Evolutionary conservation across 2,888 invertebrate genomes (phyloP).

Genomic region (Phengaris alcon): DNA sequence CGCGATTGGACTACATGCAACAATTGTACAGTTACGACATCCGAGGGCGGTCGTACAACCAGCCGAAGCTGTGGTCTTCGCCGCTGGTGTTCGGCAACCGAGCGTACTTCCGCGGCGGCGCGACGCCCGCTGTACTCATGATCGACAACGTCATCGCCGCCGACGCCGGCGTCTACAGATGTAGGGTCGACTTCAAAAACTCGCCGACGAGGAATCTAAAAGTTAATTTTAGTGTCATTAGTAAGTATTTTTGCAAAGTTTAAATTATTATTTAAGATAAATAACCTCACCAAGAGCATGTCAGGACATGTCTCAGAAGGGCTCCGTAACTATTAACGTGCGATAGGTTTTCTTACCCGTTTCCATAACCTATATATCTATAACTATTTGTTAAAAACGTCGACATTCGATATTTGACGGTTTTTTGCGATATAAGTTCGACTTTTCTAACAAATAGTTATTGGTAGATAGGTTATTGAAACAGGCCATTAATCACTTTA

Average conservation of each 20-base stretch:
- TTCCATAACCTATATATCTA: no score
- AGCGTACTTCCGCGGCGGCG: slow-evolving; percentile 87
- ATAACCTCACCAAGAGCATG: no score
- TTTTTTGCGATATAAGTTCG: no score
- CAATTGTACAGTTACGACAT: slow-evolving; percentile 84
- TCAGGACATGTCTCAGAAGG: no score
- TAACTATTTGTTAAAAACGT: no score
- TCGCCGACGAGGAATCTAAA: slow-evolving; percentile 93
- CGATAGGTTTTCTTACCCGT: no score
- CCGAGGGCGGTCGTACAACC: slow-evolving; percentile 84
- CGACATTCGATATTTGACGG: no score
- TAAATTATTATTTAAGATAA: not conserved
- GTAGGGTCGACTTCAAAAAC: slow-evolving; percentile 93
- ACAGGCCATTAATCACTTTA: no score
- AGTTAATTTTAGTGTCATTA: slow-evolving; percentile 93
- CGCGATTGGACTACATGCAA: not conserved
- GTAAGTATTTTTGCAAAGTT: slow-evolving; percentile 79
- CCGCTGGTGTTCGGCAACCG: slow-evolving; percentile 86
- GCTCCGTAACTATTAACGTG: no score
- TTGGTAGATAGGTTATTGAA: no score
- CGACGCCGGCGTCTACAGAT: slow-evolving; percentile 92
- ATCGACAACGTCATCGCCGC: slow-evolving; percentile 86
- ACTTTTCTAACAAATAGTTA: no score
- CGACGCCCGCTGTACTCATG: slow-evolving; percentile 87
- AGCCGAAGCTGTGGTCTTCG: slow-evolving; percentile 91